Percentiles rank a stretch among this genome's conserved stretches.
phyloP scores from a whole-genome alignment of 2,113 vertebrate species.

The Macrotis lagotis region DNA sequence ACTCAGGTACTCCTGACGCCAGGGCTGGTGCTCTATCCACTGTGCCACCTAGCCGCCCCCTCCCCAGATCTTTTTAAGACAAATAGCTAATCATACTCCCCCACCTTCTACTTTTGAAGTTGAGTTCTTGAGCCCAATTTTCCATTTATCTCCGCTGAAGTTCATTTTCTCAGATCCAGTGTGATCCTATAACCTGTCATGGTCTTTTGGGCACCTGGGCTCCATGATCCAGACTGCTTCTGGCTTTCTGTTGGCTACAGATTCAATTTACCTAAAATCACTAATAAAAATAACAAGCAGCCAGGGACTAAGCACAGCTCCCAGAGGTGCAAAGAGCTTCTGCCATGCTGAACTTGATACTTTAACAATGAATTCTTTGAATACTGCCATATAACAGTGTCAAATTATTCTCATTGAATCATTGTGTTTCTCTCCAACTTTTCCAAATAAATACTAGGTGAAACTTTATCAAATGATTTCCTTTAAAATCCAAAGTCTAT shows the following conservation, averaged over 20 bases:
- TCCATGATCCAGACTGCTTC: not conserved
- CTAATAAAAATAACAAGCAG: not conserved
- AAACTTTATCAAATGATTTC: not conserved
- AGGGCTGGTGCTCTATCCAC: too few species aligned
- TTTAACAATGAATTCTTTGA: not conserved
- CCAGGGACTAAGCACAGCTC: not conserved
- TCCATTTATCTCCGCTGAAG: not conserved
- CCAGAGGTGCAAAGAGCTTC: not conserved
- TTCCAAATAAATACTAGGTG: fast-evolving
- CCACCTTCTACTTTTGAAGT: not conserved
- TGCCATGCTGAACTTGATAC: not conserved
- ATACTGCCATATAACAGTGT: not conserved
- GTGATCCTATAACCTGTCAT: not conserved
- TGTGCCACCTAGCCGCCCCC: too few species aligned
- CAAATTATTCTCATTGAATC: not conserved
- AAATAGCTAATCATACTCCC: not conserved
- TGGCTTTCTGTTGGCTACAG: not conserved
- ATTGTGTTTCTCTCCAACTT: not conserved
- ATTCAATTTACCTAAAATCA: not conserved
- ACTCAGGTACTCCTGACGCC: too few species aligned
- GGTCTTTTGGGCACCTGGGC: not conserved
- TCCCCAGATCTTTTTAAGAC: not conserved
- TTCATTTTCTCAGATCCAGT: not conserved
- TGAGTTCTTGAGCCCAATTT: not conserved
- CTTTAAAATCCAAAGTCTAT: not conserved